Conservation (phyloP, 2,888 invertebrate genomes). For the Sinopyrophorus schimmeli region DNA sequence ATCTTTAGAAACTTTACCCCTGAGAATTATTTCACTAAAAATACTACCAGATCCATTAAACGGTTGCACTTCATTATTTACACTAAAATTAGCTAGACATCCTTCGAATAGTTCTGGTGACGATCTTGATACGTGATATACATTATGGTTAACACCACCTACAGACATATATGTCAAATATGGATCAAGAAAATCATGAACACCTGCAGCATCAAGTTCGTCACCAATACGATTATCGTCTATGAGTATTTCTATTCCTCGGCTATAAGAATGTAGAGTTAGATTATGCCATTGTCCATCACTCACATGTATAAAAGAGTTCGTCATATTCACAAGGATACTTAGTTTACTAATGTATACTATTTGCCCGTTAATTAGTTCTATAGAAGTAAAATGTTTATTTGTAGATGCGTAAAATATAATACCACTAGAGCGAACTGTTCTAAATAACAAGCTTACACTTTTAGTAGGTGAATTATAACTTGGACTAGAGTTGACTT, state of each 20-base stretch:
- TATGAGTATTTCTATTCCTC: conserved; percentile 72
- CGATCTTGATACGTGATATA: conserved; percentile 59
- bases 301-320: conserved; percentile 64
- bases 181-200: conserved; percentile 91
- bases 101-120: conserved; percentile 77
- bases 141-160: conserved; percentile 73
- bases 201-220: conserved; percentile 81
- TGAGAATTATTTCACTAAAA: conserved; percentile 68
- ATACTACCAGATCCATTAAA: conserved; percentile 86
- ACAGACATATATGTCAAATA: conserved; percentile 80
- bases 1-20: conserved; percentile 74
- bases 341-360: conserved; percentile 80
- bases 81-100: conserved; percentile 84
- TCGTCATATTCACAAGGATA: conserved; percentile 81
- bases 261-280: conserved; percentile 71
- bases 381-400: conserved; percentile 82
- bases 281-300: conserved; percentile 92
- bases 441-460: conserved; percentile 79
- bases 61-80: conserved; percentile 88
- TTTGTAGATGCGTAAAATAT: conserved; percentile 86
- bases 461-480: conserved; percentile 65
- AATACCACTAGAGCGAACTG: conserved; percentile 75
- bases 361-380: conserved; percentile 75
- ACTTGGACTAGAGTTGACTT: conserved; percentile 32
- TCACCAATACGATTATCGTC: conserved; percentile 76